A percentile compares a stretch with the other conserved stretches of the same genome.
phyloP scores from a whole-genome alignment of 1,140 invertebrate genomes.

The Trissolcus basalis region DNA sequence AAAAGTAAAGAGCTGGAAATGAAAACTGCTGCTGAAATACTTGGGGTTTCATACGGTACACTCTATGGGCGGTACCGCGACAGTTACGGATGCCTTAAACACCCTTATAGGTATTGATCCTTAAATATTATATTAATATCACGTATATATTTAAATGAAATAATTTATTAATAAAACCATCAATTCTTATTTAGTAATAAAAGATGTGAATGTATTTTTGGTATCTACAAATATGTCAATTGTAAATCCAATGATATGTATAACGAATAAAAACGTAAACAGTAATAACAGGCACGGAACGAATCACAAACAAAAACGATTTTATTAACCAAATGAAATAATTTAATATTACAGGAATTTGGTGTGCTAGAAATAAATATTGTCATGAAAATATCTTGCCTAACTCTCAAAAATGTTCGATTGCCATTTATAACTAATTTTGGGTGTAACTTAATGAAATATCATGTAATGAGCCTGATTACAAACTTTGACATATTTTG shows the following conservation, averaged over 20 bases:
- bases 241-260: neutral
- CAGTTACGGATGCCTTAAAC: slow-evolving; percentile 90
- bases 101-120: slow-evolving; percentile 81
- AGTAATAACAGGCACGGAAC: neutral
- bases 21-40: slow-evolving; percentile 92
- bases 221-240: neutral
- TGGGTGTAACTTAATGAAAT: neutral
- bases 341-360: neutral
- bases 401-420: neutral
- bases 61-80: slow-evolving; percentile 91
- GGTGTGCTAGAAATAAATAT: neutral
- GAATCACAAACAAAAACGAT: neutral
- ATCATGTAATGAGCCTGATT: too few relatives aligned
- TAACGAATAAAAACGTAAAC: neutral
- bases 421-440: neutral
- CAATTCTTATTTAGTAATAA: too few relatives aligned
- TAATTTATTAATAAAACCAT: too few relatives aligned
- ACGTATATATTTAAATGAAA: too few relatives aligned
- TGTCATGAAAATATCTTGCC: neutral
- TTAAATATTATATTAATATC: neutral
- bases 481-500: too few relatives aligned
- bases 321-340: neutral
- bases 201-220: neutral
- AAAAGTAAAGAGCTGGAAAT: slow-evolving; percentile 93
- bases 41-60: slow-evolving; percentile 92